phyloP scores from a whole-genome alignment of 2,888 invertebrate species.

The Nemurella pictetii region DNA sequence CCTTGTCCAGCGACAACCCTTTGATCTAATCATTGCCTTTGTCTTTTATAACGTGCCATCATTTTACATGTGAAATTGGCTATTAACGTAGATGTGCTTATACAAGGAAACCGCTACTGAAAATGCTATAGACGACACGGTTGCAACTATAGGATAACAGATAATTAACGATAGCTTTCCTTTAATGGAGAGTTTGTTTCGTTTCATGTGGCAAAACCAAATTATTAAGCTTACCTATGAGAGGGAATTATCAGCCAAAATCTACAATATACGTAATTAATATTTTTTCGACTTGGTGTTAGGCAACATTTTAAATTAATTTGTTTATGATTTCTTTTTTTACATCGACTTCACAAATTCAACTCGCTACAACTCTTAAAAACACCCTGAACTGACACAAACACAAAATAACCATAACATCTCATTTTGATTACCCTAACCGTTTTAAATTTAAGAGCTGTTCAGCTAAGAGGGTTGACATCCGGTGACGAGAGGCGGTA shows the following conservation, averaged over 20 bases:
- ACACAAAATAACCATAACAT: neutral
- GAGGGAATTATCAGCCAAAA: no score
- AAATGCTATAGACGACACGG: neutral
- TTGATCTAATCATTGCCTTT: constrained; percentile 23
- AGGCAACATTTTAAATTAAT: no score
- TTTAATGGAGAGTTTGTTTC: neutral
- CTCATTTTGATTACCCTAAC: neutral
- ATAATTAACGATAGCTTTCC: neutral
- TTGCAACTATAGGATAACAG: neutral
- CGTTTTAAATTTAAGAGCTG: neutral
- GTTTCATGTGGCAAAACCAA: no score
- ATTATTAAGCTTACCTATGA: no score
- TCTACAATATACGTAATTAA: no score
- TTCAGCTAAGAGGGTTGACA: neutral
- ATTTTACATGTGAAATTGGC: neutral
- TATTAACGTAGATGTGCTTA: neutral
- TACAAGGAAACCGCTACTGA: neutral
- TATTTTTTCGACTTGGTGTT: no score
- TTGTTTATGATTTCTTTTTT: no score
- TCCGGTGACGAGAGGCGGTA: neutral
- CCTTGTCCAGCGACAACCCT: neutral
- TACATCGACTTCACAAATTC: no score
- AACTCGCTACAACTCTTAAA: neutral
- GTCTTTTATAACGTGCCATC: constrained; percentile 10
- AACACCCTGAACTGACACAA: neutral